Base-by-base conservation (phyloP, 2,888 invertebrate species). In the Andrena fulva region DNA sequence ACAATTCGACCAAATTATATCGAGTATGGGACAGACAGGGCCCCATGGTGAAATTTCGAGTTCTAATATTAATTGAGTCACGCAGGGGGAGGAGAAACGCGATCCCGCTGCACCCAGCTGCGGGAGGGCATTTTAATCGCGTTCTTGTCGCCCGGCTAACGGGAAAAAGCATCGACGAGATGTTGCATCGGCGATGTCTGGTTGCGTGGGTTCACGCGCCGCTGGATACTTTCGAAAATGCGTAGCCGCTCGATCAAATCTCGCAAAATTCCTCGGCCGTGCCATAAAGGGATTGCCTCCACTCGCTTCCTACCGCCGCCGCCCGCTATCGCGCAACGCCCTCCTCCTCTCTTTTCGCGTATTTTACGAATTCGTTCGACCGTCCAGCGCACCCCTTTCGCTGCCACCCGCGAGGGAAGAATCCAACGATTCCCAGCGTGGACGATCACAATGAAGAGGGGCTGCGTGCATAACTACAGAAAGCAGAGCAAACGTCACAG, bases 221-320 rank as follows among this genome's bases (percentile, higher is more conserved):
- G 80, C 20, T 62, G 71, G 54, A 67, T 77, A 78, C 78, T 87
- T 87, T 82, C 74, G 80, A 69, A 85, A 82, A 85, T 80, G 75
- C 79, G 80, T 77, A 35, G 54, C 50, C 73, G 77, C 82, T 80
- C 87, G 80, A 87, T 85, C 82, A 74, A 82, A 87, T 84, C 80
- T 82, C 80, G 66, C 86, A 77, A 73, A 86, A 86, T 82, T 82
- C 82, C 82, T 84, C 76, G 83, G 74, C 84, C 79, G 72, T 79
- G 85, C 70, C 72, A 87, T 77, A 82, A 86, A 87, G 85, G 82
- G 85, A 85, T 85, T 60, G 83, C 80, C 77, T 74, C 35, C 77
- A 50, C 42, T 72, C 69, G 68, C 73, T 73, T 72, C 60, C 6
- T 72, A 10, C 72, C 59, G 8, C n/a, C 31, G 5, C 31, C 56